These are phyloP conservation scores for Bhutanitis thaidina DNA, from an alignment of 2,888 invertebrate species.

Conservation along the genomic window DNA sequence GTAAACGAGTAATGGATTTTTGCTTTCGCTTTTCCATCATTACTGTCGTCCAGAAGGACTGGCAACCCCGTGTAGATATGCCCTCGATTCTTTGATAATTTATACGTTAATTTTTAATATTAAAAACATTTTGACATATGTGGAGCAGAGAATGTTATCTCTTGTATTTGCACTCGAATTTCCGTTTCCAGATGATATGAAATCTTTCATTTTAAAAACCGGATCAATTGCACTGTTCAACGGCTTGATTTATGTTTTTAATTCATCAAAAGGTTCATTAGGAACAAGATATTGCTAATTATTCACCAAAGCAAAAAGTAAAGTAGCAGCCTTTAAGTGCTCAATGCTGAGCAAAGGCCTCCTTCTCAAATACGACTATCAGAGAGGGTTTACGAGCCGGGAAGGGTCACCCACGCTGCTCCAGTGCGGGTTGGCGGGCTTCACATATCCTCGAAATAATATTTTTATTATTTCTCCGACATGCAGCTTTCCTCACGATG, in stretches of 20 bases:
- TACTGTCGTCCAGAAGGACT: conserved; percentile 37
- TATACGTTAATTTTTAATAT: conserved; percentile 11
- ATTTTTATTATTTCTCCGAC: no score
- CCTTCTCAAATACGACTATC: no score
- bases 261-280: no score
- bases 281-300: neutral
- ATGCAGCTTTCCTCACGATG: no score
- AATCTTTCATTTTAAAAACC: conserved; percentile 10
- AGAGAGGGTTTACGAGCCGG: no score
- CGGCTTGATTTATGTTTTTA: conserved; percentile 7
- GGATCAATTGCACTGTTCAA: conserved; percentile 3
- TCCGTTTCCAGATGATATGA: conserved; percentile 4
- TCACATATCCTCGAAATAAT: no score
- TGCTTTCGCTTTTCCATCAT: conserved; percentile 72
- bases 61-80: conserved; percentile 32
- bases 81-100: conserved; percentile 19
- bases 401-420: no score
- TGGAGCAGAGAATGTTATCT: conserved; percentile 18
- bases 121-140: conserved; percentile 17
- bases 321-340: no score
- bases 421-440: no score
- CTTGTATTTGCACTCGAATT: conserved; percentile 4
- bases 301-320: no score
- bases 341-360: no score
- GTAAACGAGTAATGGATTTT: conserved; percentile 57